Percentiles rank a stretch among this genome's conserved stretches.
Conservation (phyloP, 2,797 vertebrate genomes). For the Sebastes matsubarae region DNA sequence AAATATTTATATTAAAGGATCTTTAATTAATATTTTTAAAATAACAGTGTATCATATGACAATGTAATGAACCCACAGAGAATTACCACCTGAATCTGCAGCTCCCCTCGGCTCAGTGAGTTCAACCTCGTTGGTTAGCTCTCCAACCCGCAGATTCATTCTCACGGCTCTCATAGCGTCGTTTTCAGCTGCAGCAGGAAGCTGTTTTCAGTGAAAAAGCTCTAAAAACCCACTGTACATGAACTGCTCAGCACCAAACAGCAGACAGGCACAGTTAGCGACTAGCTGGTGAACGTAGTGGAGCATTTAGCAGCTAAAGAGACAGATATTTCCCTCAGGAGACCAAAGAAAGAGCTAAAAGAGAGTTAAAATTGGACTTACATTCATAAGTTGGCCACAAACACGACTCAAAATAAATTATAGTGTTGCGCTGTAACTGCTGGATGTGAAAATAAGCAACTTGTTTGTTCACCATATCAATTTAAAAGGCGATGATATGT, state of each 20-base stretch:
- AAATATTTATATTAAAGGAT: neutral
- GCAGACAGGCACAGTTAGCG: no score
- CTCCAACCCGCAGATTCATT: neutral
- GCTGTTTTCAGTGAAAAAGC: neutral
- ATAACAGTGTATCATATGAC: neutral
- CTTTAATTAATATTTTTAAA: neutral
- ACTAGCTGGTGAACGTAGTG: no score
- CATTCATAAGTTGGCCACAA: neutral
- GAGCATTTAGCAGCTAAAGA: neutral
- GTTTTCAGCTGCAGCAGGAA: neutral
- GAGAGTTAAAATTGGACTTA: neutral
- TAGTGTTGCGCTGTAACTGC: neutral
- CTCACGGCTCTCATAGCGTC: neutral
- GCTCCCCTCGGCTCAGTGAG: neutral
- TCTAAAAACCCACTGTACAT: neutral
- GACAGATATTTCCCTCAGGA: neutral
- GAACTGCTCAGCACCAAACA: neutral
- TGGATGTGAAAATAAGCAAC: neutral
- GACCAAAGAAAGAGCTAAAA: neutral
- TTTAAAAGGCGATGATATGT: neutral
- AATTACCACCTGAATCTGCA: neutral
- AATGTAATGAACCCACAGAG: neutral
- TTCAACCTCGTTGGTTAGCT: neutral
- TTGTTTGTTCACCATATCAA: neutral
- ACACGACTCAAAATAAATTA: neutral